Evolutionary conservation across 1,140 invertebrate genomes (phyloP).

Genomic region (Myzus persicae): DNA sequence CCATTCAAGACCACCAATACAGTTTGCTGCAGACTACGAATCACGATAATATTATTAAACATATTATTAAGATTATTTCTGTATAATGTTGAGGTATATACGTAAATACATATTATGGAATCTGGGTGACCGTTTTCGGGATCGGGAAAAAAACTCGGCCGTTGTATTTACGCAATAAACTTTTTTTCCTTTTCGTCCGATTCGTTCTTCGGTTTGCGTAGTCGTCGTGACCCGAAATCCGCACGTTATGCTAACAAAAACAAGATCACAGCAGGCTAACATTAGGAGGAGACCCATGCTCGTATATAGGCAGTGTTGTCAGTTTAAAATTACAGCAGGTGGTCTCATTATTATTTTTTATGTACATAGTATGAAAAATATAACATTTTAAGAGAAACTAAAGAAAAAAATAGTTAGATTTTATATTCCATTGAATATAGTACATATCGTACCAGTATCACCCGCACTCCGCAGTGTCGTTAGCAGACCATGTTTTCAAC

Average conservation of each 20-base stretch:
- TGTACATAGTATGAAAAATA: neutral
- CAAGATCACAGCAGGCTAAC: neutral
- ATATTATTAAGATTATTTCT: neutral
- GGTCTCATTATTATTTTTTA: neutral
- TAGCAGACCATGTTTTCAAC: neutral
- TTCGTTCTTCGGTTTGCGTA: neutral
- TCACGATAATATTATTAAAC: conserved; percentile 5
- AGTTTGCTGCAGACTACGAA: neutral
- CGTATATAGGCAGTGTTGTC: neutral
- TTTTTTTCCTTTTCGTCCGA: neutral
- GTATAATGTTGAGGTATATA: neutral
- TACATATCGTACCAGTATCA: too few species aligned
- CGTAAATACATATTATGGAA: neutral
- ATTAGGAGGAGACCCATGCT: neutral
- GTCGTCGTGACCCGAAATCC: neutral
- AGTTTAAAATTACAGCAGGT: neutral
- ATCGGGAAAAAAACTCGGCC: neutral
- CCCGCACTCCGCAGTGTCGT: neutral
- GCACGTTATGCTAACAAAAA: neutral
- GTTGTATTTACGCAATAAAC: neutral
- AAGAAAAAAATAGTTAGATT: neutral
- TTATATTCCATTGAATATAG: too few species aligned
- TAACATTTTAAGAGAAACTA: neutral
- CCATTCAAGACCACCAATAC: neutral
- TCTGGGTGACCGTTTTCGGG: neutral